A percentile compares a stretch with the other conserved stretches of the same genome.
phyloP scores from a whole-genome alignment of 2,113 vertebrate species.

The Anoura caudifer region DNA sequence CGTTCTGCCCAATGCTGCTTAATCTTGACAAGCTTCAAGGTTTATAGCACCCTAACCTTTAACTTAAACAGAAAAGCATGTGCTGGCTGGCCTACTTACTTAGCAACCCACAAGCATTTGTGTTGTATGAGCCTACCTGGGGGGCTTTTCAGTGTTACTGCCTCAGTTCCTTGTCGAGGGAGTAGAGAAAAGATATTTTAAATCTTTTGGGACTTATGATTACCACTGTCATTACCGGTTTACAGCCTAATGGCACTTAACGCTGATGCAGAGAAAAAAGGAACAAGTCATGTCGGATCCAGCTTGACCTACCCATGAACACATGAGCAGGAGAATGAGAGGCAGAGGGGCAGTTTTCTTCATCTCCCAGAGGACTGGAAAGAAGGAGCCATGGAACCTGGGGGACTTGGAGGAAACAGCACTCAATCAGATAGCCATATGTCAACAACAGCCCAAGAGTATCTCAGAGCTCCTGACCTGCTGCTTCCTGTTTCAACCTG shows the following conservation, averaged over 20 bases:
- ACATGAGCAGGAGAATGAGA: neutral
- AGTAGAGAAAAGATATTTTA: neutral
- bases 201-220: neutral
- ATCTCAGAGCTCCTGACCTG: neutral
- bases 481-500: conserved; percentile 12
- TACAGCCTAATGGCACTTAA: neutral
- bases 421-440: neutral
- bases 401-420: neutral
- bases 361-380: neutral
- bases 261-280: neutral
- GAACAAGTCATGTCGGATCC: neutral
- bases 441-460: neutral
- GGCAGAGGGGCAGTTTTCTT: neutral
- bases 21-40: conserved; percentile 35
- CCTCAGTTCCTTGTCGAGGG: neutral
- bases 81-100: neutral
- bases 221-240: neutral
- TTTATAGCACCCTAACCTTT: neutral
- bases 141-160: neutral
- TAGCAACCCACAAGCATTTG: neutral
- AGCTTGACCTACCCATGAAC: neutral
- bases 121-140: neutral
- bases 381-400: neutral
- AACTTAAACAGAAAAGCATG: conserved; percentile 47
- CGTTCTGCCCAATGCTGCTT: neutral